Evolutionary conservation across 2,888 invertebrate genomes (phyloP).

Genomic region (Chelonus formosanus): DNA sequence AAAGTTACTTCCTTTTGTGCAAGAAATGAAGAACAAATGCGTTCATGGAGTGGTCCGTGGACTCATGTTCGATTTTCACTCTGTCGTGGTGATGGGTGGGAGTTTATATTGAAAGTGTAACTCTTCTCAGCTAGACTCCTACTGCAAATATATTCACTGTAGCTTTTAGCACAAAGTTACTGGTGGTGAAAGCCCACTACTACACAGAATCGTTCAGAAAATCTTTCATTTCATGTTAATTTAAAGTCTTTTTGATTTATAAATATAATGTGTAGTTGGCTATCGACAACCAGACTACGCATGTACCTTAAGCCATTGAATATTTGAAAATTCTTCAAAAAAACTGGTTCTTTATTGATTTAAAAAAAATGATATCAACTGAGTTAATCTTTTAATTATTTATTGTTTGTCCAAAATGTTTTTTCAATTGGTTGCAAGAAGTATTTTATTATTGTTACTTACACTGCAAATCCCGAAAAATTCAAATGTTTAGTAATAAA

Average conservation of each 20-base stretch:
- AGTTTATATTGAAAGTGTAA: constrained; percentile 43
- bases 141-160: not conserved
- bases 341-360: too few species aligned
- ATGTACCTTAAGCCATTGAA: too few species aligned
- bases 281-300: too few species aligned
- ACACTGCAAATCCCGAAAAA: too few species aligned
- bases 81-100: constrained; percentile 40
- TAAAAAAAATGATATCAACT: too few species aligned
- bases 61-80: constrained; percentile 53
- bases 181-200: not conserved
- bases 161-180: not conserved
- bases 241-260: not conserved
- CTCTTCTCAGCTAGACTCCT: not conserved
- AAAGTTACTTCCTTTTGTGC: constrained; percentile 18
- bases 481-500: too few species aligned
- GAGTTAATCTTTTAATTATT: too few species aligned
- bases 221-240: not conserved
- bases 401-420: too few species aligned
- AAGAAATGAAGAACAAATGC: constrained; percentile 1
- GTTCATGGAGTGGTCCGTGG: constrained; percentile 31
- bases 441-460: too few species aligned
- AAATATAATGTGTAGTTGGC: too few species aligned
- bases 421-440: too few species aligned
- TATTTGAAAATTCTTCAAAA: too few species aligned
- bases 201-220: not conserved